A percentile compares a stretch with the other conserved stretches of the same genome.
phyloP scores from a whole-genome alignment of 2,888 invertebrate genomes.

The Amphipoea lucens region DNA sequence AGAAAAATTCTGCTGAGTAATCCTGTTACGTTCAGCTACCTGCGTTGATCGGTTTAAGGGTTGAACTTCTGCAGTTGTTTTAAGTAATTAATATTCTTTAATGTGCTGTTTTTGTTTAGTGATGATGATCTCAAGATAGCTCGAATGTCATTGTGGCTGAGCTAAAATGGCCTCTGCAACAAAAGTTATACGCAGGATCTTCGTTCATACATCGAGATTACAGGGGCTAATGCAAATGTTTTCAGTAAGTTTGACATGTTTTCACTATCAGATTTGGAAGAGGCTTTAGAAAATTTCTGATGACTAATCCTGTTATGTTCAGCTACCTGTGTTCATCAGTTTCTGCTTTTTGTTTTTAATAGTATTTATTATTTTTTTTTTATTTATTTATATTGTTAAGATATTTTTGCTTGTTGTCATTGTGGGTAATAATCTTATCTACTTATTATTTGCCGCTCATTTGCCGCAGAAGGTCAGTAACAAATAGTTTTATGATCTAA shows the following conservation, averaged over 20 bases:
- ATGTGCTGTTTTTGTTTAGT: neutral
- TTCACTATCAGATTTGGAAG: conserved; percentile 83
- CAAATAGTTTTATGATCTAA: neutral
- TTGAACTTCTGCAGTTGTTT: neutral
- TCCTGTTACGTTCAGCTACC: neutral
- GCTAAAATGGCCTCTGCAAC: no score
- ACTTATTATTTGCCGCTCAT: neutral
- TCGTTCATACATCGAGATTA: neutral
- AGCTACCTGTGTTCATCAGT: conserved; percentile 78
- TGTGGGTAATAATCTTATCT: neutral
- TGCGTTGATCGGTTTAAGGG: neutral
- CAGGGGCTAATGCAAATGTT: conserved; percentile 73
- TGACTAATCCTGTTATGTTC: conserved; percentile 79
- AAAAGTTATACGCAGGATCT: neutral
- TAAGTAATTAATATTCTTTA: neutral
- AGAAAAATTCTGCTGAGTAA: neutral
- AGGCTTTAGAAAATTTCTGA: conserved; percentile 72
- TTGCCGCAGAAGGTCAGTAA: neutral
- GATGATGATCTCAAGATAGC: neutral
- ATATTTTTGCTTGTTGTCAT: neutral
- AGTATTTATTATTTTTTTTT: no score
- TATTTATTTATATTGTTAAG: neutral
- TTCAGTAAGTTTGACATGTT: conserved; percentile 85
- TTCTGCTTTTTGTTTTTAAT: neutral
- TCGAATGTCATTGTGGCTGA: neutral